phyloP scores from a whole-genome alignment of 2,888 invertebrate species.

The Blomia tropicalis region DNA sequence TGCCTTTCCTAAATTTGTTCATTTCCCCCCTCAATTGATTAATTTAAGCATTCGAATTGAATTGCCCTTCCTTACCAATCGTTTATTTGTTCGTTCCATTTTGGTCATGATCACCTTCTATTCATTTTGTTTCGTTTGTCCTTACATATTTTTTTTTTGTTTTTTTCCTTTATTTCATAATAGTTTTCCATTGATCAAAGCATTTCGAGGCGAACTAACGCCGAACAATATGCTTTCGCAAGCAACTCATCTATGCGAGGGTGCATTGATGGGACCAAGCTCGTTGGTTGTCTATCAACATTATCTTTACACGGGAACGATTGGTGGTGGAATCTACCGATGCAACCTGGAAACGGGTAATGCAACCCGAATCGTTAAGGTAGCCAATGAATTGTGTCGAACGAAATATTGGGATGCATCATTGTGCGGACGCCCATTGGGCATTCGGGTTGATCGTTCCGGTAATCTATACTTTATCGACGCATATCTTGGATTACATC shows the following conservation, averaged over 20 bases:
- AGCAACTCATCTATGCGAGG: constrained; percentile 49
- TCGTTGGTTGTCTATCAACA: constrained; percentile 45
- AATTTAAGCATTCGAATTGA: too few relatives aligned
- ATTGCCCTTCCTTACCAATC: too few relatives aligned
- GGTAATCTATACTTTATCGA: constrained; percentile 29
- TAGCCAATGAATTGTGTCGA: constrained; percentile 24
- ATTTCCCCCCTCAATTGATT: too few relatives aligned
- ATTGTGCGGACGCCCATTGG: constrained; percentile 30
- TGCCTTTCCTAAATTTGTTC: too few relatives aligned
- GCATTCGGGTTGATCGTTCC: constrained; percentile 27
- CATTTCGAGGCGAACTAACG: constrained; percentile 45
- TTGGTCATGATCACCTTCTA: too few relatives aligned
- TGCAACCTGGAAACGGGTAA: constrained; percentile 38
- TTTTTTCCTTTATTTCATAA: too few relatives aligned
- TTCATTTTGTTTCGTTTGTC: too few relatives aligned
- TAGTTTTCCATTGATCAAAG: constrained; percentile 21
- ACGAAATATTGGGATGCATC: constrained; percentile 29
- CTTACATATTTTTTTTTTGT: too few relatives aligned
- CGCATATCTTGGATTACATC: constrained; percentile 29
- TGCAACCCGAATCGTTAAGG: constrained; percentile 23
- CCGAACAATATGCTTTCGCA: constrained; percentile 50
- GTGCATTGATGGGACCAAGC: constrained; percentile 62
- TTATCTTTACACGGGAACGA: constrained; percentile 56
- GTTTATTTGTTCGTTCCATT: too few relatives aligned
- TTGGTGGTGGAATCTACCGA: constrained; percentile 63